Percentiles rank a stretch among this genome's conserved stretches.
phyloP scores from a whole-genome alignment of 2,797 vertebrate species.

The Pangasius larnaudii region DNA sequence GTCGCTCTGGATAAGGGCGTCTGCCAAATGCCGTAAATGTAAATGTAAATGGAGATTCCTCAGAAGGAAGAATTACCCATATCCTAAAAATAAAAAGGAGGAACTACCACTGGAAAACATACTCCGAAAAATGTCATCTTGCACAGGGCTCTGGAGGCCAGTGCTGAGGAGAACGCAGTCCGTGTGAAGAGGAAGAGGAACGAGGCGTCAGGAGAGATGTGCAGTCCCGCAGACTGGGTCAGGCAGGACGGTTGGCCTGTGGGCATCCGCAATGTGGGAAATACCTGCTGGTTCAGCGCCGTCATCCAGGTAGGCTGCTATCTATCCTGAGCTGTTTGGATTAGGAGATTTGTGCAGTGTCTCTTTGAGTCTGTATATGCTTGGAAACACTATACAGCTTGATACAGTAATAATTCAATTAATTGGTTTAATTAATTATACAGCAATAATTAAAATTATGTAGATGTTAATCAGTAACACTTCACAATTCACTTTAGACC shows the following conservation, averaged over 20 bases:
- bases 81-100: neutral
- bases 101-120: slow-evolving; percentile 2
- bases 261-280: slow-evolving; percentile 95
- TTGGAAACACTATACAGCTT: neutral
- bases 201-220: slow-evolving; percentile 84
- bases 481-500: neutral
- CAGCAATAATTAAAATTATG: neutral
- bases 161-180: slow-evolving; percentile 78
- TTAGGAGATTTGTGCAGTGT: neutral
- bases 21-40: no score
- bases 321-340: neutral
- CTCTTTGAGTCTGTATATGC: neutral
- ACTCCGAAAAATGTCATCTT: neutral
- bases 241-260: slow-evolving; percentile 89
- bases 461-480: neutral
- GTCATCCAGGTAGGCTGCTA: slow-evolving; percentile 90
- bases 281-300: slow-evolving; percentile 98
- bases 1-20: no score
- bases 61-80: neutral
- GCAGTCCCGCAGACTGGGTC: slow-evolving; percentile 84
- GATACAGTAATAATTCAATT: no score
- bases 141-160: slow-evolving; percentile 78
- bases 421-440: no score
- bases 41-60: no score
- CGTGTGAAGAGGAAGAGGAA: slow-evolving; percentile 89